Evolutionary conservation across 2,888 invertebrate genomes (phyloP).

Genomic region (Liposcelis brunnea): DNA sequence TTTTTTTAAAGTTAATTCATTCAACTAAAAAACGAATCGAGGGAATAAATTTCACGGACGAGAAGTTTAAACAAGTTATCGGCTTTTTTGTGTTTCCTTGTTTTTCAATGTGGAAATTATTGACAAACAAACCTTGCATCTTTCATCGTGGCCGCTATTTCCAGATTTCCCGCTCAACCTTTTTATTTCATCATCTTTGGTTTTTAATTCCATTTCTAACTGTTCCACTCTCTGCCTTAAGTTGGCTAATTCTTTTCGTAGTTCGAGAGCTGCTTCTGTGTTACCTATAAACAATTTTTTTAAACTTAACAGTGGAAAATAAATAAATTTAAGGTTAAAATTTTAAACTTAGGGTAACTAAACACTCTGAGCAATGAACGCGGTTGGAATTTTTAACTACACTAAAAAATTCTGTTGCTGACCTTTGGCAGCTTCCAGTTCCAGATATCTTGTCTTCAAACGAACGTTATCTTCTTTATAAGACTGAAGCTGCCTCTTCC

Average conservation of each 20-base stretch:
- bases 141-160: constrained; percentile 25
- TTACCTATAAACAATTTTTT: constrained; percentile 23
- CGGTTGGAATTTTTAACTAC: no score
- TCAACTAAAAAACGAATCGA: no score
- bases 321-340: constrained; percentile 2
- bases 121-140: constrained; percentile 22
- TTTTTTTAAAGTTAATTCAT: no score
- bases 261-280: constrained; percentile 56
- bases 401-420: no score
- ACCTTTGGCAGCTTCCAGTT: constrained; percentile 51
- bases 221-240: constrained; percentile 67
- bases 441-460: constrained; percentile 53
- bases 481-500: constrained; percentile 90
- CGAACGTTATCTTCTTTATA: constrained; percentile 81
- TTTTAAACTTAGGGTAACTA: not conserved
- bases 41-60: no score
- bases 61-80: no score
- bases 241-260: constrained; percentile 52
- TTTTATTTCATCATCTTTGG: constrained; percentile 68
- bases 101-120: no score
- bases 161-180: constrained; percentile 24
- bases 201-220: constrained; percentile 61
- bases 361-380: no score
- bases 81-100: no score
- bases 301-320: not conserved